Base-by-base conservation (phyloP, 2,888 invertebrate genomes). In the Mythimna albipuncta region DNA sequence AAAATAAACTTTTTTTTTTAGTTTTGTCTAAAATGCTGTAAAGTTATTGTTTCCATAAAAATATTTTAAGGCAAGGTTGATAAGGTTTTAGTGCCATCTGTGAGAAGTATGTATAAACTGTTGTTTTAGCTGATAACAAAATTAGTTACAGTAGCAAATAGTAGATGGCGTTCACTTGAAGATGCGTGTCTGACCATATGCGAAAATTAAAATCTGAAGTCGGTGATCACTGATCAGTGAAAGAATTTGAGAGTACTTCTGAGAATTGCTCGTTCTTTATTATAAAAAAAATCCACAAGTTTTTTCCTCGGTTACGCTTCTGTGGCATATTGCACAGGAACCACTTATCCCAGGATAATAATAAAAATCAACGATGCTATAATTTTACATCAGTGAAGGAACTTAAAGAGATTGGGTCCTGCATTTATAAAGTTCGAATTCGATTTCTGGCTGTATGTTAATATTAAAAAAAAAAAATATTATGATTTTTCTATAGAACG, bases 1-100 rank as follows among this genome's bases (percentile, higher is more conserved):
- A 0, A 16, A 47, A 16, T 47, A 11, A 11, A 11, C 7, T 7
- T 16, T 16, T 47, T 50, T 50, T 50, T 0, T 16, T 4, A 50
- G 16, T 19, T 44, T 13, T 44, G 13, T 47, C 1, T 47, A 6
- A 16, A 1, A 19, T 11, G 7, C 32, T 32, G 16, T 2, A 1
- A 57, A 26, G 26, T 26, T 26, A n/a, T n/a, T n/a, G n/a, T n/a
- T n/a, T n/a, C n/a, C n/a, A n/a, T n/a, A 32, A 19, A 57, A 57
- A 32, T 16, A 7, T 16, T 21, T 16, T 32, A 10, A 16, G 16
- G 47, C 50, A 6, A 47, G 6, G 13, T 58, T 58, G 19, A 19
- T 7, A 5, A 9, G 4, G 19, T 35, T 35, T n/a, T 21, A 55
- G 7, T 59, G 72, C 65, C 82, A 82, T 82, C 79, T 79, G 1